Conservation (phyloP, 2,113 vertebrate genomes). For the Caranx melampygus region DNA sequence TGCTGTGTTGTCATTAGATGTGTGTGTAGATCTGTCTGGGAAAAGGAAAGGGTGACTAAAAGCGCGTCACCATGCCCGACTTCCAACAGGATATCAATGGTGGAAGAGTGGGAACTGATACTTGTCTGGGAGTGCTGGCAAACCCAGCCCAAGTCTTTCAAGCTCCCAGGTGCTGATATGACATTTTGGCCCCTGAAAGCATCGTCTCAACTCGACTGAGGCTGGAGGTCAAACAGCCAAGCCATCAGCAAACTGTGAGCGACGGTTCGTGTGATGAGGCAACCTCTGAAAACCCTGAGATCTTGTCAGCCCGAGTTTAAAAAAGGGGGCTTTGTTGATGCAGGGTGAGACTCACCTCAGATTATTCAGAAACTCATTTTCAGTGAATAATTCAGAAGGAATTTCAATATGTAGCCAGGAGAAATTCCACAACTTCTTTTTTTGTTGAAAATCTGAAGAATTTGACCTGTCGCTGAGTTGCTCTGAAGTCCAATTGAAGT, state of each 20-base stretch:
- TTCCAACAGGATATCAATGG: neutral
- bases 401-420: neutral
- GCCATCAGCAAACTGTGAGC: conserved; percentile 9
- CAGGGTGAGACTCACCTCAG: conserved; percentile 4
- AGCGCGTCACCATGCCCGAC: conserved; percentile 31
- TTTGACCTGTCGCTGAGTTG: neutral
- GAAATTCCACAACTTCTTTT: neutral
- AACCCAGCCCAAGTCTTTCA: neutral
- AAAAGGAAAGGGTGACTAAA: conserved; percentile 60
- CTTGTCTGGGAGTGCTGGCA: neutral
- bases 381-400: neutral
- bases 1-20: conserved; percentile 56
- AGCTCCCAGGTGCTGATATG: neutral
- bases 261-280: neutral
- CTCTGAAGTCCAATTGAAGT: neutral
- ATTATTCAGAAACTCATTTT: conserved; percentile 11
- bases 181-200: neutral
- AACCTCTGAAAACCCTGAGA: neutral
- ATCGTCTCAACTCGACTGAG: neutral
- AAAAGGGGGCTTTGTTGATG: neutral
- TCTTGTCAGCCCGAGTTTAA: conserved; percentile 4
- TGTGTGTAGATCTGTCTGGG: conserved; percentile 34
- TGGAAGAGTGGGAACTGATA: conserved; percentile 15
- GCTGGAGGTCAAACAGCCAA: conserved; percentile 6
- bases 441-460: neutral